phyloP scores from a whole-genome alignment of 2,113 vertebrate species.

The Jacana jacana region DNA sequence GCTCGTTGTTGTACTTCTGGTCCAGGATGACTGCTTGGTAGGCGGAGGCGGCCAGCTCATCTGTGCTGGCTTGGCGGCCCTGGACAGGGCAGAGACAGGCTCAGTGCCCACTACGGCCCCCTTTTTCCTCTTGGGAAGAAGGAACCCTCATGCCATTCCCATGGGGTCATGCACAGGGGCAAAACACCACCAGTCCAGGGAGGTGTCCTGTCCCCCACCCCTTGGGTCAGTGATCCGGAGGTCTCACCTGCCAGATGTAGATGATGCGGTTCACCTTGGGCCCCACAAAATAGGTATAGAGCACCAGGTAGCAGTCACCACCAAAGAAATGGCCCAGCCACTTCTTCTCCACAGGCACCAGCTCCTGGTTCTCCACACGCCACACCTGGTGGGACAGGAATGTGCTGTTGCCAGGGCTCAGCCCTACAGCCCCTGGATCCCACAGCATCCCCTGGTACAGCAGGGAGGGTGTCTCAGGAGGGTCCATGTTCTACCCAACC shows the following conservation, averaged over 20 bases:
- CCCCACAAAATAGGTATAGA: slow-evolving; percentile 83
- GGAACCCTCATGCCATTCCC: not conserved
- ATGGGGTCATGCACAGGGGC: too few species aligned
- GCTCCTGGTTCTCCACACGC: slow-evolving; percentile 81
- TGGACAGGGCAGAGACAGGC: not conserved
- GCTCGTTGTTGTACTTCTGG: slow-evolving; percentile 81
- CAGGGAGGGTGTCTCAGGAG: fast-evolving
- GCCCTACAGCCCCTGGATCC: too few species aligned
- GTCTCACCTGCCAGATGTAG: slow-evolving; percentile 88
- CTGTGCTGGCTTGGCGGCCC: slow-evolving; percentile 81
- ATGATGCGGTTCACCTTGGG: slow-evolving; percentile 81
- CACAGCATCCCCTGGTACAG: fast-evolving
- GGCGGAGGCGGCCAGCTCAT: slow-evolving; percentile 82
- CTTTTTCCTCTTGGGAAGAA: not conserved
- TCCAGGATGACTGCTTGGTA: slow-evolving; percentile 82
- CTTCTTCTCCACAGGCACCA: slow-evolving; percentile 78
- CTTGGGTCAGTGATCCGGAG: not conserved
- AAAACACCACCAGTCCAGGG: not conserved
- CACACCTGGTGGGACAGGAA: slow-evolving; percentile 74
- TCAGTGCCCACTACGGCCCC: not conserved
- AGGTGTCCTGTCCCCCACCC: not conserved
- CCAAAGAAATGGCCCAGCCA: slow-evolving; percentile 88
- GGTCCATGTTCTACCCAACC: fast-evolving
- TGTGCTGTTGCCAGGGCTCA: not conserved
- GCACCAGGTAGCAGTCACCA: slow-evolving; percentile 86